A percentile compares a stretch with the other conserved stretches of the same genome.
Evolutionary conservation across 64 coral and sea anemone species (phyloP).

Genomic region (Orbicella faveolata): DNA sequence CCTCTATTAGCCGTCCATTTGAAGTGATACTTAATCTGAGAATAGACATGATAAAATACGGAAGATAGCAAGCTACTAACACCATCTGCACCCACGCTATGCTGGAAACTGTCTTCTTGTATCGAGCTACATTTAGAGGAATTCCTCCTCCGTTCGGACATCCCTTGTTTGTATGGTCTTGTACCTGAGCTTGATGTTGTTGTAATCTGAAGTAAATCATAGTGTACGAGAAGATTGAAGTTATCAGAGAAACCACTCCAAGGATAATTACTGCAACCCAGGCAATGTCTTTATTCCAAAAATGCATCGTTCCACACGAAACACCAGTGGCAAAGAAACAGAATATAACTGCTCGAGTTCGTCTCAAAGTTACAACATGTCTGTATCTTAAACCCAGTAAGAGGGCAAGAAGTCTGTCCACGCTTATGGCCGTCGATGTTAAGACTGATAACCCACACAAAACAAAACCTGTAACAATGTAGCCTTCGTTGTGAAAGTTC

Average conservation of each 20-base stretch:
- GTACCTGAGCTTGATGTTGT: not conserved
- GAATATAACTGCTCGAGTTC: not conserved
- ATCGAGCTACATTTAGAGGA: not conserved
- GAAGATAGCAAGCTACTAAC: not conserved
- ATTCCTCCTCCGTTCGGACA: not conserved
- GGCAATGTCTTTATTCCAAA: not conserved
- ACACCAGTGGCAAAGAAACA: not conserved
- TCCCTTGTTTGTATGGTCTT: not conserved
- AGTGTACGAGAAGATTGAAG: not conserved
- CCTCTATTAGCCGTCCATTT: too few relatives aligned
- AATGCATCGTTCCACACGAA: not conserved
- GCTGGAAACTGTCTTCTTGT: constrained; percentile 14
- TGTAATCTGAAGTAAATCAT: not conserved
- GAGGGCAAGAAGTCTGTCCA: not conserved
- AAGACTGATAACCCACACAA: not conserved
- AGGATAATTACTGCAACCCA: not conserved
- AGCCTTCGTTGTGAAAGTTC: not conserved
- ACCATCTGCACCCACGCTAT: constrained; percentile 1
- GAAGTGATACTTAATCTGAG: not conserved
- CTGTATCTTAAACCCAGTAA: not conserved
- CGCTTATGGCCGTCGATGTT: not conserved
- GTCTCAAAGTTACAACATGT: not conserved
- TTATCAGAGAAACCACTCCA: not conserved
- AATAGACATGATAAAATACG: not conserved
- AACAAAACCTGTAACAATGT: not conserved